phyloP scores from a whole-genome alignment of 2,113 vertebrate species.

The Chlamydotis undulata region DNA sequence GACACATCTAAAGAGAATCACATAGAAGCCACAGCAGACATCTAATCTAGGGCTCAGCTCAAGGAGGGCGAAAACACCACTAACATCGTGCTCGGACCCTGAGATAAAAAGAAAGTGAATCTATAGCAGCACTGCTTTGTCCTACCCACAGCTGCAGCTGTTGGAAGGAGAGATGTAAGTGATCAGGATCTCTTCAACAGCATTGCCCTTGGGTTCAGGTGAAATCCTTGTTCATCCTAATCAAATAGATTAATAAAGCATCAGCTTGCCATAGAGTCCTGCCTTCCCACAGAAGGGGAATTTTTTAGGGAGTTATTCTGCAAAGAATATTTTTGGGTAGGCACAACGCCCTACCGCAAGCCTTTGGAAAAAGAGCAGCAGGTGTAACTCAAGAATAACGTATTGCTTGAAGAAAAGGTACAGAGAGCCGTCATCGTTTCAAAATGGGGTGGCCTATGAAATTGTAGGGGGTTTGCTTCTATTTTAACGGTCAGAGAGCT shows the following conservation, averaged over 20 bases:
- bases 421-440: not conserved
- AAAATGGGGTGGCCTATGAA: not conserved
- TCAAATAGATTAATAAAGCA: not conserved
- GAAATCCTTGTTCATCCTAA: not conserved
- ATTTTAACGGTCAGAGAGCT: not conserved
- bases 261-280: not conserved
- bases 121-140: not conserved
- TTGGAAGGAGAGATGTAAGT: not conserved
- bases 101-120: not conserved
- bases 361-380: not conserved
- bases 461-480: not conserved
- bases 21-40: not conserved
- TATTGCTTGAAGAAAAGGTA: not conserved
- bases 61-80: not conserved
- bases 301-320: not conserved
- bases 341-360: not conserved
- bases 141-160: not conserved
- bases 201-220: not conserved
- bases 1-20: not conserved
- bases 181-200: not conserved
- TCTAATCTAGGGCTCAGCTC: not conserved
- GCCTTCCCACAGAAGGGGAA: not conserved
- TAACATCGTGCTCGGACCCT: not conserved
- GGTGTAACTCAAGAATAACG: not conserved
- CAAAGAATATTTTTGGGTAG: not conserved